These are phyloP conservation scores for Scolopax mira DNA, from an alignment of 2,113 vertebrate genomes.

Conservation along the genomic window DNA sequence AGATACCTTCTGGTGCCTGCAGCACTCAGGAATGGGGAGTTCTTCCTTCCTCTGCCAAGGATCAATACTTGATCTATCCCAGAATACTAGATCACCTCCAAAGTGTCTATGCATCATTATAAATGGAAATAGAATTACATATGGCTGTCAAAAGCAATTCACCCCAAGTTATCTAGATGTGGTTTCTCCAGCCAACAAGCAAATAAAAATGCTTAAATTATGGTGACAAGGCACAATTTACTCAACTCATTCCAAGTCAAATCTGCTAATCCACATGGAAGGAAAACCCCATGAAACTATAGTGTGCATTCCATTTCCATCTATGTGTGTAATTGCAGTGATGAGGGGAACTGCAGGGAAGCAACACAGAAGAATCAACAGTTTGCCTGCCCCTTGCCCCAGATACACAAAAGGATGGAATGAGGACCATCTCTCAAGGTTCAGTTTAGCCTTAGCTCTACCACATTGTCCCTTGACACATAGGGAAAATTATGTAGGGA, in stretches of 20 bases:
- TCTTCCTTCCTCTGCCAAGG: not conserved
- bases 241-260: not conserved
- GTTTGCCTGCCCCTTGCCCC: not conserved
- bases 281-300: not conserved
- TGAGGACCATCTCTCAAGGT: not conserved
- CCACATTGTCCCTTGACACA: not conserved
- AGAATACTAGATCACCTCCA: not conserved
- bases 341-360: not conserved
- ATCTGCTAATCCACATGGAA: not conserved
- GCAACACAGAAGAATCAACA: not conserved
- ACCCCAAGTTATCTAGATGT: not conserved
- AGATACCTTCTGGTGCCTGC: not conserved
- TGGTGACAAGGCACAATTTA: not conserved
- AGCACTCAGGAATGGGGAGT: not conserved
- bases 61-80: not conserved
- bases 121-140: conserved; percentile 9
- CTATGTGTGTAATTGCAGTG: not conserved
- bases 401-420: not conserved
- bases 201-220: not conserved
- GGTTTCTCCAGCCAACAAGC: conserved; percentile 6
- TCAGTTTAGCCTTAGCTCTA: not conserved
- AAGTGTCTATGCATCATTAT: not conserved
- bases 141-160: conserved; percentile 50
- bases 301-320: not conserved
- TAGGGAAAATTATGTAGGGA: not conserved